These are phyloP conservation scores for Microchirus variegatus DNA, from an alignment of 2,797 vertebrate species.

Conservation along the genomic window DNA sequence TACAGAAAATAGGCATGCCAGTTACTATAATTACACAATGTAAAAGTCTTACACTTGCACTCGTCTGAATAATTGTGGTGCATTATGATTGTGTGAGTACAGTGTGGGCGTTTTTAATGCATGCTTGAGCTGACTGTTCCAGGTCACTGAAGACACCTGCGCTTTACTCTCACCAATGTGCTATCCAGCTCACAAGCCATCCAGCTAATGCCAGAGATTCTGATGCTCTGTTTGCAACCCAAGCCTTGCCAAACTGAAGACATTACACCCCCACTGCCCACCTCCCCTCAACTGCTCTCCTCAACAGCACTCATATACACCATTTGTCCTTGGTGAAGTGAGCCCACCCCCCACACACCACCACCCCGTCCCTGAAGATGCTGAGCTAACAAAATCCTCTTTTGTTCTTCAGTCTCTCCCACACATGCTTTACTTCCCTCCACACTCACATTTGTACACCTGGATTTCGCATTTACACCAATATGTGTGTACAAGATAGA, in stretches of 20 bases:
- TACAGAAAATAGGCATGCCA: background rate
- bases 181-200: conserved; percentile 46
- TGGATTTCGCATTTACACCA: conserved; percentile 11
- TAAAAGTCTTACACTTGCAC: background rate
- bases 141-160: conserved; percentile 79
- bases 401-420: conserved; percentile 33
- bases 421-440: conserved; percentile 26
- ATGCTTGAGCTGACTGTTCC: conserved; percentile 61
- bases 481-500: background rate
- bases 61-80: conserved; percentile 3
- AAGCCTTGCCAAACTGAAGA: conserved; percentile 30
- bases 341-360: conserved; percentile 49
- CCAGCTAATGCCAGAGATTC: conserved; percentile 60
- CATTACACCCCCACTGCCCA: conserved; percentile 20
- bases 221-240: conserved; percentile 46
- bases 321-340: conserved; percentile 71
- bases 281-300: conserved; percentile 25
- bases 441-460: conserved; percentile 1
- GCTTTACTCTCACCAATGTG: conserved; percentile 50
- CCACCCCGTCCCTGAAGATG: conserved; percentile 53
- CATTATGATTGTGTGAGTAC: conserved; percentile 29
- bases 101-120: conserved; percentile 50
- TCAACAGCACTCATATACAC: conserved; percentile 41
- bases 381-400: conserved; percentile 69
- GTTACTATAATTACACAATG: conserved; percentile 4